phyloP scores from a whole-genome alignment of 2,888 invertebrate genomes.

The Philaethria dido region DNA sequence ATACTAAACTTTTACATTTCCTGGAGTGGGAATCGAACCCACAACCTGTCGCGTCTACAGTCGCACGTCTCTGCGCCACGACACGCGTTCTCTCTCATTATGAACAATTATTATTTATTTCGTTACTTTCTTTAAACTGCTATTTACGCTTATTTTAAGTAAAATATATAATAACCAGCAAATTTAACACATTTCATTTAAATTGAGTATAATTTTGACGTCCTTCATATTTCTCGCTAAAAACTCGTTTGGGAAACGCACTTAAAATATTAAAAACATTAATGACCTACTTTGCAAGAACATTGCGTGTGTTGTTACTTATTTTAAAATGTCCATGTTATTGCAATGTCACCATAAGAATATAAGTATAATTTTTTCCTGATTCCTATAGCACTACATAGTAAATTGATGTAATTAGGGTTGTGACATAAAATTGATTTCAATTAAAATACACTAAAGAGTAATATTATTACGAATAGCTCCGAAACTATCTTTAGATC shows the following conservation, averaged over 20 bases:
- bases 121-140: background rate
- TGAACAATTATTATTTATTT: background rate
- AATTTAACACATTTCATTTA: constrained; percentile 6
- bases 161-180: background rate
- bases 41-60: too few relatives aligned
- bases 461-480: too few relatives aligned
- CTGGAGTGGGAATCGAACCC: too few relatives aligned
- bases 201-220: constrained; percentile 17
- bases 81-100: too few relatives aligned
- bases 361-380: background rate
- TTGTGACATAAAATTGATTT: too few relatives aligned
- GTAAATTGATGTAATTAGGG: too few relatives aligned
- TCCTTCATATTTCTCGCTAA: constrained; percentile 13
- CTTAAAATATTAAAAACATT: constrained; percentile 18
- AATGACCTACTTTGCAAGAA: constrained; percentile 12
- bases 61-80: too few relatives aligned
- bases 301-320: constrained; percentile 19
- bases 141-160: background rate
- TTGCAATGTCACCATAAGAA: constrained; percentile 16
- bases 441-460: too few relatives aligned
- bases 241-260: constrained; percentile 12
- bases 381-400: background rate
- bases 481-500: too few relatives aligned
- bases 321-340: constrained; percentile 18
- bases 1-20: too few relatives aligned